phyloP scores from a whole-genome alignment of 2,797 vertebrate genomes.

The Epinephelus coioides region DNA sequence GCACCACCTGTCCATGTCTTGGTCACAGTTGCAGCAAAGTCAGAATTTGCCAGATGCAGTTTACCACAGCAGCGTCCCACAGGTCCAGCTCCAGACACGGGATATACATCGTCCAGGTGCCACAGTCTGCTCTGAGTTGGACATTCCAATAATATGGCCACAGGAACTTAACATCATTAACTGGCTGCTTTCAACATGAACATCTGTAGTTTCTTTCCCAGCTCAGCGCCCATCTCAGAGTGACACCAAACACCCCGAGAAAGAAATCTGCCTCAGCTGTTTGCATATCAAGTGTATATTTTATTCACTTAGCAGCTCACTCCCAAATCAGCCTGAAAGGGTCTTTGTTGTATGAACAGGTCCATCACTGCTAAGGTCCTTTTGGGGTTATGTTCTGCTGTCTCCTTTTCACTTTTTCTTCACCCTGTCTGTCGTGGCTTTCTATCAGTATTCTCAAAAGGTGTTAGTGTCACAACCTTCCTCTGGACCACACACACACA shows the following conservation, averaged over 20 bases:
- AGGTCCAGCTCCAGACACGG: background rate
- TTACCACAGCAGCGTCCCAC: background rate
- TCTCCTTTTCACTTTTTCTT: background rate
- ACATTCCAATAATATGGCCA: background rate
- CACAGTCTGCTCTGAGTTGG: background rate
- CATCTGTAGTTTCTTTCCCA: background rate
- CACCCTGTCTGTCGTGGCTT: background rate
- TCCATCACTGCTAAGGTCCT: background rate
- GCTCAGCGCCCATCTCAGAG: background rate
- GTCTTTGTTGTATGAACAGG: background rate
- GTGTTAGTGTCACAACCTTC: constrained; percentile 4
- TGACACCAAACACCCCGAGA: too few species aligned
- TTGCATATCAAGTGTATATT: background rate
- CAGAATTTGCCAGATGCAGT: background rate
- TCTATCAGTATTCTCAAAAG: constrained; percentile 6
- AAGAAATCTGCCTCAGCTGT: background rate
- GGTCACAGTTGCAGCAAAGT: background rate
- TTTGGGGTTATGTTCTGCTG: background rate
- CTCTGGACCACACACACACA: background rate
- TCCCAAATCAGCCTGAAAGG: background rate
- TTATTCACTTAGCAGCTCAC: background rate
- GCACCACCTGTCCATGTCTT: background rate
- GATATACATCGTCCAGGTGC: background rate
- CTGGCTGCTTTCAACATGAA: background rate
- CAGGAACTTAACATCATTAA: background rate